These are phyloP conservation scores for Ditula angustiorana DNA, from an alignment of 2,888 invertebrate genomes.

Conservation along the genomic window DNA sequence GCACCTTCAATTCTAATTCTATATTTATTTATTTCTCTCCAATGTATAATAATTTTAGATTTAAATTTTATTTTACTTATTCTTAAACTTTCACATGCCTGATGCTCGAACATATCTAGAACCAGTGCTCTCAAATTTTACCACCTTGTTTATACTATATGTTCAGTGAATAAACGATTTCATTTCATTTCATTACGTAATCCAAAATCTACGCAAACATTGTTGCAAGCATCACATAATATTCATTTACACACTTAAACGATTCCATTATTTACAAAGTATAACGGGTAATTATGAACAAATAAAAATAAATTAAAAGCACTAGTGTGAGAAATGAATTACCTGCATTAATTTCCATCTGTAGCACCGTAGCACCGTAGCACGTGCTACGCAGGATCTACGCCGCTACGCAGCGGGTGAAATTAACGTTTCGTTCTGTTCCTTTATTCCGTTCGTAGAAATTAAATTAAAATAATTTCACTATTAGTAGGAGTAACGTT, in stretches of 20 bases:
- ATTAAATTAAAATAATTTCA: constrained; percentile 36
- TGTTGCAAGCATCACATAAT: neutral
- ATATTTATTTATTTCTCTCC: too few species aligned
- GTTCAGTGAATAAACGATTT: too few species aligned
- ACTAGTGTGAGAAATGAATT: constrained; percentile 17
- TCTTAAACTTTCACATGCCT: too few species aligned
- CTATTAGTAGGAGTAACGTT: constrained; percentile 34
- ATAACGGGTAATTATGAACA: constrained; percentile 1
- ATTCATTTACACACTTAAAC: neutral
- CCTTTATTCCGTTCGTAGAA: constrained; percentile 27
- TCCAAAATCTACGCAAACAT: too few species aligned
- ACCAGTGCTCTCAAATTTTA: too few species aligned
- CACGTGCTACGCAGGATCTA: constrained; percentile 51
- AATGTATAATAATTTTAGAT: too few species aligned
- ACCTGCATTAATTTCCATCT: constrained; percentile 27
- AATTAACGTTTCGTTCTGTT: constrained; percentile 30
- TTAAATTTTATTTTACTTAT: too few species aligned
- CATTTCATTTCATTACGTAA: too few species aligned
- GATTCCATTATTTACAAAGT: neutral
- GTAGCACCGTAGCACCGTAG: constrained; percentile 40
- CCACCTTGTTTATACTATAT: too few species aligned
- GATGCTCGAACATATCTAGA: too few species aligned
- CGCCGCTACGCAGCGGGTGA: constrained; percentile 42
- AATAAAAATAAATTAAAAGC: constrained; percentile 13
- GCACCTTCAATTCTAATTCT: too few species aligned